phyloP scores from a whole-genome alignment of 2,797 vertebrate species.

The Oceanodroma leucorhoa region DNA sequence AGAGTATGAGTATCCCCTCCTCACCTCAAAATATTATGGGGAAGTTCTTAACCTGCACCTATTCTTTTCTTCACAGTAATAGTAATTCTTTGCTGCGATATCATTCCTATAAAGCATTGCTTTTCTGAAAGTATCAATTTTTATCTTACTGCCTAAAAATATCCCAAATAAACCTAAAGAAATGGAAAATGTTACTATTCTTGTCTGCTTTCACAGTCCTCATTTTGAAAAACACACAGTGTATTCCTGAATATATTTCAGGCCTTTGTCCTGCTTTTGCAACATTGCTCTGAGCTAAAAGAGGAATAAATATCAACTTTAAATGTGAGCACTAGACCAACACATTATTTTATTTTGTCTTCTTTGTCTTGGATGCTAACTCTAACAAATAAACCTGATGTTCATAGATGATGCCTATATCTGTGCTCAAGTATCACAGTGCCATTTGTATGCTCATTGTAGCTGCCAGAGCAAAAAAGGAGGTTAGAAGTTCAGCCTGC shows the following conservation, averaged over 20 bases:
- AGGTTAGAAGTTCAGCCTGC: neutral
- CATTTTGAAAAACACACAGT: neutral
- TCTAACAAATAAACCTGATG: neutral
- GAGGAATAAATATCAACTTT: neutral
- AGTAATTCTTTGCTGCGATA: neutral
- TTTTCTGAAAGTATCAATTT: neutral
- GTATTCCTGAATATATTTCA: neutral
- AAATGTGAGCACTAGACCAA: neutral
- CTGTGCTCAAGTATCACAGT: neutral
- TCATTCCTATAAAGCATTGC: neutral
- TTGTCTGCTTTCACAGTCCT: neutral
- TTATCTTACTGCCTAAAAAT: neutral
- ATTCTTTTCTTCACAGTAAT: neutral
- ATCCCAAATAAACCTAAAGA: neutral
- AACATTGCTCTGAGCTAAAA: neutral
- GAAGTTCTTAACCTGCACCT: neutral
- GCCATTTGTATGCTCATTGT: neutral
- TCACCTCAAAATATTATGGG: neutral
- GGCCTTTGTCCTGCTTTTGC: neutral
- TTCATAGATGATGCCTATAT: neutral
- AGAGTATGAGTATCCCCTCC: neutral
- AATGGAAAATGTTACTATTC: neutral
- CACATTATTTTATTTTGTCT: neutral
- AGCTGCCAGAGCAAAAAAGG: neutral
- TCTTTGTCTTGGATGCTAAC: neutral